Evolutionary conservation across 1,140 invertebrate species (phyloP), one percentile per base, ranked within the genome.

Genomic region (Hestina assimilis): DNA sequence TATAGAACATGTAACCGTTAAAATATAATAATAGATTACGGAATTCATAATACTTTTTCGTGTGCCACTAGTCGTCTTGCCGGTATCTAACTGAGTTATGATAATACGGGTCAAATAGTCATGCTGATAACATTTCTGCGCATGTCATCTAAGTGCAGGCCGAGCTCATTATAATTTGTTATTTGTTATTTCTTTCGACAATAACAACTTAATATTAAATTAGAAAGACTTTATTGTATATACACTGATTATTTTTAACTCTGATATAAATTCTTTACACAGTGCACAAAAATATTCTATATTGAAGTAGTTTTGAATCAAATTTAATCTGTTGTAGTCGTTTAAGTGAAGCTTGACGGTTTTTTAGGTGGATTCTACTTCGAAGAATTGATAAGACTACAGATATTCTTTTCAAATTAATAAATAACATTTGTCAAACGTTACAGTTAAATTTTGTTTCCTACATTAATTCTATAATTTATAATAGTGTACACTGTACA

Each of bases 71-170:
- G 66, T 54, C 52, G 35, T 54, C 52, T 47, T 50, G 12, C 17
- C 53, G 26, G 60, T 38, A 57, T 31, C 50, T 40, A 58, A 55
- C 38, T 57, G 23, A 41, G 52, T 48, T 60, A 65, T 75, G 69
- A 63, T 62, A 60, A 59, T 43, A 51, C 53, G 31, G 59, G 62
- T 55, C 65, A 67, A 58, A n/a, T 6, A 28, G 50, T 63, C 45
- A 60, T 48, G 46, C 31, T 65, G 65, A 72, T 70, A 66, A 69
- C 35, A 59, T 63, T 66, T 69, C 69, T 69, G 71, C 68, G 71
- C 70, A 76, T 71, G 73, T 67, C 68, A 67, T 57, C 46, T 47
- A 43, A 51, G 29, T 35, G 46, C 28, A 21, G 23, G 11, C 41
- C 19, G 12, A 14, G 41, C 20, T 45, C 28, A 54, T 19, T 54